Percentiles rank a stretch among this genome's conserved stretches.
Conservation (phyloP, 2,113 vertebrate species). For the Gambusia affinis region DNA sequence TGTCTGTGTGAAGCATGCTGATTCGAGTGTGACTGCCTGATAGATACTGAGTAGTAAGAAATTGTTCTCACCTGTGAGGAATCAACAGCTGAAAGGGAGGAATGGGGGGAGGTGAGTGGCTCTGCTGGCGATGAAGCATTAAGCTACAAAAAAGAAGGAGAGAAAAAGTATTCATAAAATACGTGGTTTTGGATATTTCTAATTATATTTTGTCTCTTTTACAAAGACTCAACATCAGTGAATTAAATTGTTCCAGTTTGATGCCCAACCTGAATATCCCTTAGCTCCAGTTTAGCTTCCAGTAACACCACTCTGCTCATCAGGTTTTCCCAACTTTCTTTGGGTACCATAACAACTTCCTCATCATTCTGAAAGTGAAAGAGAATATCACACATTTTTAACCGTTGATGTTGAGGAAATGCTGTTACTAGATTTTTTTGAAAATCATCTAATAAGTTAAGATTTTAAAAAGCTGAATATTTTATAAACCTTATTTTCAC, state of each 20-base stretch:
- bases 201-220: neutral
- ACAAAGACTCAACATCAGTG: too few relatives aligned
- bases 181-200: too few relatives aligned
- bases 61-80: slow-evolving; percentile 36
- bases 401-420: too few relatives aligned
- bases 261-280: slow-evolving; percentile 49
- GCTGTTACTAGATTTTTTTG: neutral
- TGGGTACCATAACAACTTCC: slow-evolving; percentile 65
- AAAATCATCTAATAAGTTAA: neutral
- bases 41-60: neutral
- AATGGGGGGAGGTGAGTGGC: neutral
- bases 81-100: slow-evolving; percentile 3
- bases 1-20: neutral
- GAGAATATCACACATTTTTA: neutral
- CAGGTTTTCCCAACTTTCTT: slow-evolving; percentile 87
- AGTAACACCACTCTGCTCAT: slow-evolving; percentile 87
- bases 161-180: neutral
- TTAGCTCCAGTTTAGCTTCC: slow-evolving; percentile 86
- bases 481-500: slow-evolving; percentile 58
- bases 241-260: neutral
- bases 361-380: slow-evolving; percentile 28
- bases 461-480: slow-evolving; percentile 41
- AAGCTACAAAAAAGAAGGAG: slow-evolving; percentile 4
- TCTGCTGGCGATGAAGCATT: neutral
- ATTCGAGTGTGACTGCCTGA: neutral